Base-by-base conservation (phyloP, 2,888 invertebrate species). In the Agrilus biguttatus region DNA sequence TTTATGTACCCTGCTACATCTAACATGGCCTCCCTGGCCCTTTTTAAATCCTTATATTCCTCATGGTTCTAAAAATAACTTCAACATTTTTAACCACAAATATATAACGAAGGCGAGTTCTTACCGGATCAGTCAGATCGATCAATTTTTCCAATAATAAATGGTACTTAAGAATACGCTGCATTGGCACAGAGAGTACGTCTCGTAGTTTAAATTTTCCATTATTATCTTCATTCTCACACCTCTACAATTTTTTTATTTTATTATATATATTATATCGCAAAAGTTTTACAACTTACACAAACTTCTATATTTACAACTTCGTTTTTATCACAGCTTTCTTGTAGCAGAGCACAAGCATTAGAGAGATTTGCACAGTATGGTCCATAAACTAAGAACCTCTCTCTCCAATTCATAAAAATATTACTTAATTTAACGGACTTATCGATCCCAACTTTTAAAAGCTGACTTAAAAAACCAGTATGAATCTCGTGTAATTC, bases 1-100 rank as follows among this genome's bases (percentile, higher is more conserved):
- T 98, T 98, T 47, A 97, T 92, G 65, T 91, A 98, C 58, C 91
- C 84, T 4, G 95, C 91, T 33, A 97, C 84, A 66, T 97, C 96
- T 49, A 90, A 80, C 95, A 96, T 96, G 37, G 90, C 88, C 63
- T 95, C 92, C 54, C 91, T 80, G 28, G 96, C 93, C 49, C 83
- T 75, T 56, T 85, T 82, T 53, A 96, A 63, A 13, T 84, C 82
- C 8, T 79, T 74, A 59, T 83, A 81, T 55, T 96, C 95, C 49
- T 90, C 89, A 55, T 84, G 82, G 58, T 78, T 78, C 78, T 86
- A 53, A n/a, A 59, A 56, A 42, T 8, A 8, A 19, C 8, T 8
- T 5, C 19, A 37, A 37, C 19, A 17, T 37, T 10, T n/a, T 8
- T 12, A 37, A 19, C 3, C 2, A 36, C 2, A 36, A n/a, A 13